These are phyloP conservation scores for Drosophila triauraria DNA, from an alignment of 1,140 invertebrate species.

Conservation along the genomic window DNA sequence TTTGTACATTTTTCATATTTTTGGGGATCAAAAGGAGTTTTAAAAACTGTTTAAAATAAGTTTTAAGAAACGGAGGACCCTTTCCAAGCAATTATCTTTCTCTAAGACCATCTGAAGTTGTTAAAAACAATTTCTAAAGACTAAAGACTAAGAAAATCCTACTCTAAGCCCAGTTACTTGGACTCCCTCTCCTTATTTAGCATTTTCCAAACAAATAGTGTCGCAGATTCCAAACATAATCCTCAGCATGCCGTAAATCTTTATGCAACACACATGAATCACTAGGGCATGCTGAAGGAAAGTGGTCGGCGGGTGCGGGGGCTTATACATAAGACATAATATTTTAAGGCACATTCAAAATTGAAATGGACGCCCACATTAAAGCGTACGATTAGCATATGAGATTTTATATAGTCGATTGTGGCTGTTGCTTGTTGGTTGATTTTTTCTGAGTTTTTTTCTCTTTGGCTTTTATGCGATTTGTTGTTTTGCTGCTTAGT, in stretches of 20 bases:
- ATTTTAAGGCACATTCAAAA: conserved; percentile 34
- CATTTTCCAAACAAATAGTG: neutral
- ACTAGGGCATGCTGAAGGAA: conserved; percentile 27
- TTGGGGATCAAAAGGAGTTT: neutral
- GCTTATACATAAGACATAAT: conserved; percentile 23
- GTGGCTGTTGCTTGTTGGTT: conserved; percentile 29
- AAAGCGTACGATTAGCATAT: conserved; percentile 62
- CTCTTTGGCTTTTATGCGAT: conserved; percentile 26
- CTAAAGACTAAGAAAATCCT: too few species aligned
- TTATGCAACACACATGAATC: conserved; percentile 48
- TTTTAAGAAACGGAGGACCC: neutral
- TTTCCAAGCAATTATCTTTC: too few species aligned
- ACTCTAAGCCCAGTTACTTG: neutral
- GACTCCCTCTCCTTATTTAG: neutral
- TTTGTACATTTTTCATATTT: neutral
- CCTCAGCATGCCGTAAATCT: conserved; percentile 25
- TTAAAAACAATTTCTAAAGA: neutral
- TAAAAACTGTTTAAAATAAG: conserved; percentile 1
- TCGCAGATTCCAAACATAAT: conserved; percentile 18
- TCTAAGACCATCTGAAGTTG: neutral
- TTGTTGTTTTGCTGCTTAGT: conserved; percentile 27
- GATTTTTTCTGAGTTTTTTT: neutral
- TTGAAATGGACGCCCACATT: conserved; percentile 56
- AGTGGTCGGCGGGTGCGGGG: conserved; percentile 3
- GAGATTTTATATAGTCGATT: conserved; percentile 54